Evolutionary conservation across 2,888 invertebrate genomes (phyloP).

Genomic region (Cephus pulcher): DNA sequence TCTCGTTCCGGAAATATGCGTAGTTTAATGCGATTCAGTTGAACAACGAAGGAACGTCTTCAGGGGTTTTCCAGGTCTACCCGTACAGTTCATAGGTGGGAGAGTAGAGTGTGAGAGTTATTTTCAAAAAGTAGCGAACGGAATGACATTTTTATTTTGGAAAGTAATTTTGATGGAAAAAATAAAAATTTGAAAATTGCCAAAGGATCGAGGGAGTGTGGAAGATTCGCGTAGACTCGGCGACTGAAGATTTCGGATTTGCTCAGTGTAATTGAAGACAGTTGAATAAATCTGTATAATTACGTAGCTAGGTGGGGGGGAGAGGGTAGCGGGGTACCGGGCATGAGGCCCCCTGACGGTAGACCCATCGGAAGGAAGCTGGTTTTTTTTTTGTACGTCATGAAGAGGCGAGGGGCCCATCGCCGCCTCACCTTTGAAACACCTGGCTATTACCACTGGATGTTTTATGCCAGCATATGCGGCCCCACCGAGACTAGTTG

Average conservation of each 20-base stretch:
- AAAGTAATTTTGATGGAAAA: no score
- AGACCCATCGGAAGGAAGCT: conserved; percentile 57
- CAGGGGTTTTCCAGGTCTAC: no score
- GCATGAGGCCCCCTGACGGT: conserved; percentile 13
- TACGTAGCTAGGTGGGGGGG: conserved; percentile 35
- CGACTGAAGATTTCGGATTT: no score
- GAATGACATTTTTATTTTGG: background rate
- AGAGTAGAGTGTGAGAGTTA: no score
- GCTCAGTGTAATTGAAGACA: conserved; percentile 26
- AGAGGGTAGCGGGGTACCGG: conserved; percentile 2
- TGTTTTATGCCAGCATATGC: conserved; percentile 60
- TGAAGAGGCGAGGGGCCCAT: conserved; percentile 19
- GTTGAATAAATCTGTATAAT: conserved; percentile 54
- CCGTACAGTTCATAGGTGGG: no score
- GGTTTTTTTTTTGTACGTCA: conserved; percentile 51
- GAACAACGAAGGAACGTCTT: no score
- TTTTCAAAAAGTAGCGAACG: no score
- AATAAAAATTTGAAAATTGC: no score
- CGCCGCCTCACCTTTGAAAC: conserved; percentile 61
- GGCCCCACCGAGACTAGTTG: conserved; percentile 65
- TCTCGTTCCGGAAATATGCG: no score
- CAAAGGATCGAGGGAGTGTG: no score
- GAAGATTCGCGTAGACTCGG: no score
- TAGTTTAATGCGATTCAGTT: no score
- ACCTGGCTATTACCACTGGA: conserved; percentile 64